These are phyloP conservation scores for Sarcophilus harrisii DNA, from an alignment of 2,797 vertebrate genomes.

Conservation along the genomic window DNA sequence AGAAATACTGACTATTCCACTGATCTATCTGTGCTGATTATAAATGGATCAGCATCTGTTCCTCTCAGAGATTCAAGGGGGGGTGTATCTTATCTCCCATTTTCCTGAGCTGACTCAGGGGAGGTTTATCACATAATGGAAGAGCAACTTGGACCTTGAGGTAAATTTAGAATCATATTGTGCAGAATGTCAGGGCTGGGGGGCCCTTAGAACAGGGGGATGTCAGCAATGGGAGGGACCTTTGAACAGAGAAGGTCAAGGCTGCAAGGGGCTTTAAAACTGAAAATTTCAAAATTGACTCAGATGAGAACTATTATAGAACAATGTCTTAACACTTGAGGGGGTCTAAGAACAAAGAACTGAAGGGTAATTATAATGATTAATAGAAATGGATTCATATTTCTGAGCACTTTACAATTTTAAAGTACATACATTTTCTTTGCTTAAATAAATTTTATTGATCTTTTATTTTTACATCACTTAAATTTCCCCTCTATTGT, in stretches of 20 bases:
- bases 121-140: neutral
- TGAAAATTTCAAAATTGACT: neutral
- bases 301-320: neutral
- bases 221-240: too few relatives aligned
- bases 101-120: neutral
- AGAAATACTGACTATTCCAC: neutral
- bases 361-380: neutral
- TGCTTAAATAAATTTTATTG: neutral
- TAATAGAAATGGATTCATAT: neutral
- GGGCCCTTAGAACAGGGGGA: neutral
- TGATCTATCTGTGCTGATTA: neutral
- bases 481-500: neutral
- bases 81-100: neutral
- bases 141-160: neutral
- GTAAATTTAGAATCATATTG: neutral
- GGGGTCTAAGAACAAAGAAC: neutral
- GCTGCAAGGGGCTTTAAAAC: neutral
- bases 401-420: neutral
- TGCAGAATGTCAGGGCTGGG: neutral
- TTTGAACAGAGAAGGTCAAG: neutral
- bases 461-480: neutral
- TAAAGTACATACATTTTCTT: neutral
- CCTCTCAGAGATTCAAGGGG: neutral
- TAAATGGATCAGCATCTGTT: neutral
- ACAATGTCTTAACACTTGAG: neutral